These are phyloP conservation scores for Pteruthius melanotis DNA, from an alignment of 2,113 vertebrate genomes.

Conservation along the genomic window DNA sequence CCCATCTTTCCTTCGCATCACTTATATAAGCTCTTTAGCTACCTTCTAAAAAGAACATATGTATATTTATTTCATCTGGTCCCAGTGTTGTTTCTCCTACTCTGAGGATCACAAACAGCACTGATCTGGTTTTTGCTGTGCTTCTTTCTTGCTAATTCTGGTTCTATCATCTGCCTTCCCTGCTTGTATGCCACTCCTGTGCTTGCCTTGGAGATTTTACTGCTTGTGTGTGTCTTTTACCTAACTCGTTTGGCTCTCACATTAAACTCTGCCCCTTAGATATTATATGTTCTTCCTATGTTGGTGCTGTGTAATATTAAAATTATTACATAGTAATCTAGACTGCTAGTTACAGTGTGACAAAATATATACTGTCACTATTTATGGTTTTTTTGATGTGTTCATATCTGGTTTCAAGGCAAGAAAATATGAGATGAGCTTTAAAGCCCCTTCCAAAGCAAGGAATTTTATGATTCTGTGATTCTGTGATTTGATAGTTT, in stretches of 20 bases:
- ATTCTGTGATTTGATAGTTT: neutral
- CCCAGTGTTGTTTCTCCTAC: rapidly evolving
- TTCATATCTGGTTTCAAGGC: neutral
- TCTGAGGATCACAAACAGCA: neutral
- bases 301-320: neutral
- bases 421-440: neutral
- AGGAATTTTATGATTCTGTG: neutral
- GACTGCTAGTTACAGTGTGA: neutral
- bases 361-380: neutral
- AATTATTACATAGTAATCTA: neutral
- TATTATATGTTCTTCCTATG: neutral
- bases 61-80: neutral
- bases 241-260: neutral
- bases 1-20: neutral
- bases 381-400: neutral
- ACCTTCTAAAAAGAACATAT: neutral
- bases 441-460: neutral
- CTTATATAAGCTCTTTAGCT: neutral
- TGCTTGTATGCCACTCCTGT: neutral
- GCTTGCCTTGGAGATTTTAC: neutral
- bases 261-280: neutral
- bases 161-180: neutral
- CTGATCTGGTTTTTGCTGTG: neutral
- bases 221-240: neutral
- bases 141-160: neutral